Evolutionary conservation across 2,797 vertebrate genomes (phyloP), one percentile per base, ranked within the genome.

Genomic region (Peromyscus aztecus): DNA sequence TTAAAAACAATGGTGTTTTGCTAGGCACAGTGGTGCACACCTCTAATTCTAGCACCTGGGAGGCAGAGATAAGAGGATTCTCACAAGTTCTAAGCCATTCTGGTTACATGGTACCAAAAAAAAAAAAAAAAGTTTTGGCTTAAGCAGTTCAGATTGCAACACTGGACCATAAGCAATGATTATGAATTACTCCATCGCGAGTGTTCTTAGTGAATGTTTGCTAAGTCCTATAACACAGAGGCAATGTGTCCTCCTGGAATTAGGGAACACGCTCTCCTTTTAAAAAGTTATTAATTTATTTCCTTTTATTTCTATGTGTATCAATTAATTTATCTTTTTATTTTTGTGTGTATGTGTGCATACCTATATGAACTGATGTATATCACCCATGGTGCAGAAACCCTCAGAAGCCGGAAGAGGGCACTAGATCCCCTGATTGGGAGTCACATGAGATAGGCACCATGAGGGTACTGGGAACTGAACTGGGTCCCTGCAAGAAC

Each of bases 161-260:
- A 1, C 0, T 1, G 55, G 21, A 4, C 2, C 23, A 43, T 14
- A 31, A 14, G 13, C 19, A 16, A 8, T 24, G 24, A 37, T 37
- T 81, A 27, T 0, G 2, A 17, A 8, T 55, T 21, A 27, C 1
- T 65, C 40, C 1, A 1, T 0, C 3, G 2, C 1, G 6, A 27
- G 3, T 8, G 24, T 4, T 3, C 16, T 55, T 2, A 19, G 1
- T 12, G 31, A 31, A 46, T 10, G 31, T 29, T n/a, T 0, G 1
- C 3, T 5, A 10, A 29, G 27, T 31, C 12, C n/a, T 73, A 76
- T 65, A 69, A 34, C 12, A 43, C 19, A 19, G 7, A 29, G 76
- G 23, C 37, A 13, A 2, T 6, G 0, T 0, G n/a, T 21, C 1
- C 7, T 8, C 14, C 13, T 19, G 7, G 9, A 0, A 31, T 34